These are phyloP conservation scores for Ophion obscuratus DNA, from an alignment of 2,888 invertebrate genomes.

Conservation along the genomic window DNA sequence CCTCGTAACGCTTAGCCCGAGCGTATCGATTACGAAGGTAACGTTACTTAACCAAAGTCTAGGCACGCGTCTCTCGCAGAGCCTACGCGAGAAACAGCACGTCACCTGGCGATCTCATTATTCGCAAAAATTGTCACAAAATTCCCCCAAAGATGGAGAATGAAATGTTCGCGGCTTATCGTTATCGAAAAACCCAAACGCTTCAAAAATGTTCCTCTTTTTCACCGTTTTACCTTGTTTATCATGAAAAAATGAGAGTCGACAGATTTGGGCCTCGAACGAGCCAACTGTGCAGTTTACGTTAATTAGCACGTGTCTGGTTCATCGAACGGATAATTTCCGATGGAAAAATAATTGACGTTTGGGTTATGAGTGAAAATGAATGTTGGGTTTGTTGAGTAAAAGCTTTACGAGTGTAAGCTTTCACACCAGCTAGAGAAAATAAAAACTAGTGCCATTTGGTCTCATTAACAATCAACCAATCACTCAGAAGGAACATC, in stretches of 20 bases:
- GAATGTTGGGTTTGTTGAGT: too few species aligned
- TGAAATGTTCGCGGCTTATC: neutral
- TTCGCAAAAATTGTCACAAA: neutral
- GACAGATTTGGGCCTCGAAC: too few species aligned
- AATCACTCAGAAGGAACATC: too few species aligned
- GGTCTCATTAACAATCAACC: too few species aligned
- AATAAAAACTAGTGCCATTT: too few species aligned
- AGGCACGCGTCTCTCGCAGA: neutral
- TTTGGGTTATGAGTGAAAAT: too few species aligned
- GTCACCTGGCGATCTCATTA: neutral
- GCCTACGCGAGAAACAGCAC: slow-evolving; percentile 40
- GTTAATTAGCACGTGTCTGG: too few species aligned
- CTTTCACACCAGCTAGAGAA: too few species aligned
- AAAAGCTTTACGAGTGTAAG: too few species aligned
- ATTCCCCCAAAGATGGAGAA: neutral
- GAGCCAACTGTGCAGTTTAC: too few species aligned
- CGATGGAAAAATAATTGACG: too few species aligned
- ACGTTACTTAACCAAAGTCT: slow-evolving; percentile 41
- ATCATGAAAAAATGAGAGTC: neutral
- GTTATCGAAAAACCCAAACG: neutral
- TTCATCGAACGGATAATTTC: too few species aligned
- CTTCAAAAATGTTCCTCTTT: neutral
- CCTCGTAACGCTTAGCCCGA: slow-evolving; percentile 26
- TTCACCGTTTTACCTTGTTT: neutral
- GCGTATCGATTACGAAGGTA: slow-evolving; percentile 44